Conservation (phyloP, 2,797 vertebrate species). For the Scarus forsteni region DNA sequence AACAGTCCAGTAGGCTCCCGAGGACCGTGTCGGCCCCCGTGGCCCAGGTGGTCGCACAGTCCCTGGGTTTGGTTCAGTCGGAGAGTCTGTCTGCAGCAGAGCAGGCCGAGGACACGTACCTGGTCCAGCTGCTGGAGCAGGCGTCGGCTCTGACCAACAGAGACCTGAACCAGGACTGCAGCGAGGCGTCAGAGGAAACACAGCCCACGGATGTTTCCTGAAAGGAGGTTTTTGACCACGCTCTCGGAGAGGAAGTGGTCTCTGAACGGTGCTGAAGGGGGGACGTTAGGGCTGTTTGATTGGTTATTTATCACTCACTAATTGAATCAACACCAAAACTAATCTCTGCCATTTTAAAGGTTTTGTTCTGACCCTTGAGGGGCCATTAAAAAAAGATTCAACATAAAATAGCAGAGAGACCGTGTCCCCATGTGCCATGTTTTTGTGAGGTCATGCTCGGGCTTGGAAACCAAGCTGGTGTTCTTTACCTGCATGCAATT, state of each 20-base stretch:
- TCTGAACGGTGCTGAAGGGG: background rate
- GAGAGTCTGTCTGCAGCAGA: conserved; percentile 46
- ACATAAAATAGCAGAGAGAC: too few species aligned
- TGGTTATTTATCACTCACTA: too few species aligned
- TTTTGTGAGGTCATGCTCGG: too few species aligned
- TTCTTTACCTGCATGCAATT: too few species aligned
- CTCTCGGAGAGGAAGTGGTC: background rate
- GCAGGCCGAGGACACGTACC: conserved; percentile 4
- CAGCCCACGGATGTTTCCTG: conserved; percentile 1
- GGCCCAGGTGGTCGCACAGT: conserved; percentile 7
- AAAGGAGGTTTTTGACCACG: background rate
- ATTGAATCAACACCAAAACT: too few species aligned
- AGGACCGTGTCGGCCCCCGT: conserved; percentile 39
- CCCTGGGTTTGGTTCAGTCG: conserved; percentile 41
- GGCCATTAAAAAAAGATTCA: too few species aligned
- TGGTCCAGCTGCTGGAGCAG: conserved; percentile 49
- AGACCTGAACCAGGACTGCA: conserved; percentile 5
- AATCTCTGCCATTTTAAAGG: too few species aligned
- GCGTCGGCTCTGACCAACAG: conserved; percentile 28
- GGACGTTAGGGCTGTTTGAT: background rate
- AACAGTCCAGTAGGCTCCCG: conserved; percentile 19
- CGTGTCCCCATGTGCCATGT: too few species aligned
- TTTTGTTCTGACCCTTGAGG: too few species aligned
- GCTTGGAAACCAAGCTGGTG: too few species aligned
- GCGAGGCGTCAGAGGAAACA: conserved; percentile 21